Conservation (phyloP, 2,888 invertebrate species). For the Pyrrhosoma nymphula region DNA sequence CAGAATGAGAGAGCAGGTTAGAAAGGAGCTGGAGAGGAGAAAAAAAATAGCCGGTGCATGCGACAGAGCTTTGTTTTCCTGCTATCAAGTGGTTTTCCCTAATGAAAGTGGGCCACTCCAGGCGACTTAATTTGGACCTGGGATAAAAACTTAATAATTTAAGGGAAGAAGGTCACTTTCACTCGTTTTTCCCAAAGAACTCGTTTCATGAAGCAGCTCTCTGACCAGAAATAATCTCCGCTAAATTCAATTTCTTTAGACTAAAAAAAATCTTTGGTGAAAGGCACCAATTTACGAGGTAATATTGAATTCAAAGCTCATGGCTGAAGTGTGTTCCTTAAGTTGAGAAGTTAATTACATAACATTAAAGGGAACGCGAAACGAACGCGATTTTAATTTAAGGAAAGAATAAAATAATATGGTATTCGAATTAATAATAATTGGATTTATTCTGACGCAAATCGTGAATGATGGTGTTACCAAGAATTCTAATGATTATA, state of each 20-base stretch:
- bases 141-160: background rate
- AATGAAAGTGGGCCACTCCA: constrained; percentile 36
- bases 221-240: background rate
- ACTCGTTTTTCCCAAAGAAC: background rate
- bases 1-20: background rate
- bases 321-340: too few species aligned
- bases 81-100: background rate
- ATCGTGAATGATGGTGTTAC: too few species aligned
- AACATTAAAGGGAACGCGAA: too few species aligned
- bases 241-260: background rate
- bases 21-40: background rate
- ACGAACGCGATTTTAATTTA: too few species aligned
- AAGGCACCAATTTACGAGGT: background rate
- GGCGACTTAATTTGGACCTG: background rate
- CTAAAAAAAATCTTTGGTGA: background rate
- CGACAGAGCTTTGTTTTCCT: constrained; percentile 9
- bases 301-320: too few species aligned
- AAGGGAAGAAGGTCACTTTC: background rate
- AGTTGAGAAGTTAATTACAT: too few species aligned
- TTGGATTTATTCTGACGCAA: too few species aligned
- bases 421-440: too few species aligned
- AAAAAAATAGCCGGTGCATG: background rate
- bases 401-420: too few species aligned
- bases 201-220: background rate
- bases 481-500: too few species aligned